Evolutionary conservation across 1,140 invertebrate species (phyloP).

Genomic region (Eriosoma lanigerum): DNA sequence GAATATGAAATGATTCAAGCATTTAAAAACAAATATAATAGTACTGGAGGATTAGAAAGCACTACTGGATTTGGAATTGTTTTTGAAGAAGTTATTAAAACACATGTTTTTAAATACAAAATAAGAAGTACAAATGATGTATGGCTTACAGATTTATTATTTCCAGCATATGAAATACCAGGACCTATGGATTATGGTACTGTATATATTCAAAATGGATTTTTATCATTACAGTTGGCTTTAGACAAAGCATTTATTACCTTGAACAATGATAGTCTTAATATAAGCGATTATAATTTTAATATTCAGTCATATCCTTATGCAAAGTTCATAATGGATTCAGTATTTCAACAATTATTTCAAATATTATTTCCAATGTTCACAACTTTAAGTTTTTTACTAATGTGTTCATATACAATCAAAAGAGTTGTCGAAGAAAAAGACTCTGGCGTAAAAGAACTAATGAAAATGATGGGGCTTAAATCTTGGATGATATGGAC

Average conservation of each 20-base stretch:
- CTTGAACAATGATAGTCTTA: not conserved
- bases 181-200: constrained; percentile 48
- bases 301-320: constrained; percentile 38
- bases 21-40: constrained; percentile 23
- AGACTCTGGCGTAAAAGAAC: constrained; percentile 62
- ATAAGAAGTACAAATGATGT: constrained; percentile 35
- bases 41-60: not conserved
- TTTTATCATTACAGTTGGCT: constrained; percentile 52
- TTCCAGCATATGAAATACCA: constrained; percentile 41
- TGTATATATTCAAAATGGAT: constrained; percentile 47
- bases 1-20: constrained; percentile 8
- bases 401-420: constrained; percentile 45
- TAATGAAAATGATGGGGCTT: constrained; percentile 73
- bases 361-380: constrained; percentile 37
- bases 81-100: constrained; percentile 18
- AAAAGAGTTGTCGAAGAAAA: constrained; percentile 57
- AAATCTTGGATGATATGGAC: constrained; percentile 67
- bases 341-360: not conserved
- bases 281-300: constrained; percentile 32
- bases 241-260: constrained; percentile 52
- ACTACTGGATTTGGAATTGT: constrained; percentile 29
- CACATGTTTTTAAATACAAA: constrained; percentile 44
- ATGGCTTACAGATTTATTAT: constrained; percentile 50
- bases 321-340: constrained; percentile 25
- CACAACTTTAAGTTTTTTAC: constrained; percentile 51